Conservation (phyloP, 1,140 invertebrate species). For the Macrobrachium rosenbergii region DNA sequence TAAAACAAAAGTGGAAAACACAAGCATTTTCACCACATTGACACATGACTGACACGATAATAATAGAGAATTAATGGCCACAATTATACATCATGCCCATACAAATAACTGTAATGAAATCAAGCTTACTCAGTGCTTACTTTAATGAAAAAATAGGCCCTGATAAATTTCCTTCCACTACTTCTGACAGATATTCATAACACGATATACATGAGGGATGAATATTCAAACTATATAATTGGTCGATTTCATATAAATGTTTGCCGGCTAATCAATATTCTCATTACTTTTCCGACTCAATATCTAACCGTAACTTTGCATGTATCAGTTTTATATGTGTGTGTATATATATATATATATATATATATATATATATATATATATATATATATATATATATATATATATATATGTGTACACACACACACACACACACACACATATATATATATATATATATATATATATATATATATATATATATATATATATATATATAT, state of each 20-base stretch:
- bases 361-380: slow-evolving; percentile 27
- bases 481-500: slow-evolving; percentile 30
- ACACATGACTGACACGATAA: too few relatives aligned
- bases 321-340: background rate
- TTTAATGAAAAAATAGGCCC: too few relatives aligned
- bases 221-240: background rate
- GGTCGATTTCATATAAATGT: background rate
- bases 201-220: background rate
- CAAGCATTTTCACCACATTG: too few relatives aligned
- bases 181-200: too few relatives aligned
- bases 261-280: too few relatives aligned
- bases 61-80: too few relatives aligned
- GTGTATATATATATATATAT: slow-evolving; percentile 26
- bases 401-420: slow-evolving; percentile 29
- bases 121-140: too few relatives aligned
- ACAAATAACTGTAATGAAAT: too few relatives aligned
- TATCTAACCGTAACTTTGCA: background rate
- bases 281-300: too few relatives aligned
- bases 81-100: too few relatives aligned
- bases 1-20: too few relatives aligned
- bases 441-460: slow-evolving; percentile 24
- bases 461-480: slow-evolving; percentile 40
- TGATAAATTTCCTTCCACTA: too few relatives aligned
- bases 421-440: background rate
- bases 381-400: slow-evolving; percentile 30